Evolutionary conservation across 2,113 vertebrate genomes (phyloP), one percentile per base, ranked within the genome.

Genomic region (Grus americana): DNA sequence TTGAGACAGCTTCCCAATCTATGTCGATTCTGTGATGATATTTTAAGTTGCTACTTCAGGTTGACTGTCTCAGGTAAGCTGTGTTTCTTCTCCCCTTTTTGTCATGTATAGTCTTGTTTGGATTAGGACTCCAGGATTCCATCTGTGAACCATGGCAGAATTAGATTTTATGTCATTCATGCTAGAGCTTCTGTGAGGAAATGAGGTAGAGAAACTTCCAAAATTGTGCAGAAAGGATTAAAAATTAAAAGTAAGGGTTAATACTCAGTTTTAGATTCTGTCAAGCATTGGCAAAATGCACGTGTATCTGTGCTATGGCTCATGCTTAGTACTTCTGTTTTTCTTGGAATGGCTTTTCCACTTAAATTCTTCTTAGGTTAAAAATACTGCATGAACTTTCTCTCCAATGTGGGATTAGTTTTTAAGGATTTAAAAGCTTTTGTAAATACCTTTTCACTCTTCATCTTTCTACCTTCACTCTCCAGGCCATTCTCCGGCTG

Each of bases 1-100:
- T 97, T 99, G 97, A 98, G 98, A 84, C 99, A 99, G 97, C 99
- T 99, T 86, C 97, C 98, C 38, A 99, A 99, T 96, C 96, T 99
- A 75, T 99, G 98, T 82, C 97, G 97, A 71, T 99, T 99, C 98
- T 99, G 99, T 97, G 99, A 99, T 95, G 98, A 98, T 95, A 98
- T 99, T 98, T 98, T 99, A 29, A 97, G 92, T 50, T 97, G 97
- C 87, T 99, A 99, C 96, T 99, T 99, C 95, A 98, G 96, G 86
- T 93, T 98, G 13, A 97, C 95, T 86, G 91, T 98, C n/a, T 96
- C 97, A 79, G 98, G 99, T 99, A 98, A 98, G 97, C 15, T 18
- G 15, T 84, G 12, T 66, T 50, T 80, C 46, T 91, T 85, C 94
- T 62, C 38, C 29, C 20, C 34, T 36, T 94, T 82, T 83, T 79